Percentiles rank a stretch among this genome's conserved stretches.
Evolutionary conservation across 2,797 vertebrate species (phyloP).

Genomic region (Phoeniculus purpureus): DNA sequence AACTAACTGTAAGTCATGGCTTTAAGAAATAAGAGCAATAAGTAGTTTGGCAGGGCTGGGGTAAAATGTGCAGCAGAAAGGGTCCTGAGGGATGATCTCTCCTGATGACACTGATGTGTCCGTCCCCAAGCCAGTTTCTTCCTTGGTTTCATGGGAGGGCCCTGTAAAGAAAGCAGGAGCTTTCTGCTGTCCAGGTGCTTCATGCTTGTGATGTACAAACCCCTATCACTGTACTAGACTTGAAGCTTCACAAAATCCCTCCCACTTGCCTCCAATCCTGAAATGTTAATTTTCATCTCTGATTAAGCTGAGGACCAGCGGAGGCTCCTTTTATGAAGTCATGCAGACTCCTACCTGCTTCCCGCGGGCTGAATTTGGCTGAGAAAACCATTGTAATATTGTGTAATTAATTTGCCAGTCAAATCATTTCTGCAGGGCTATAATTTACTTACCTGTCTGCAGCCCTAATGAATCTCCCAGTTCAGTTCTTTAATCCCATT

Average conservation of each 20-base stretch:
- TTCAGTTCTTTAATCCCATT: not conserved
- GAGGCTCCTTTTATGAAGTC: slow-evolving; percentile 41
- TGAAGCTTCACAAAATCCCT: slow-evolving; percentile 3
- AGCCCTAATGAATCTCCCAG: slow-evolving; percentile 14
- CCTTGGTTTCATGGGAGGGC: not conserved
- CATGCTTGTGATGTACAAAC: not conserved
- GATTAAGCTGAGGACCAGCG: not conserved
- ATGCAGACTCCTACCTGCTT: slow-evolving; percentile 33
- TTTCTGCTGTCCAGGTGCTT: not conserved
- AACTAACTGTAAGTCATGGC: not conserved
- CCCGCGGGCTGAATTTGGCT: slow-evolving; percentile 17
- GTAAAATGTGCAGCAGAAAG: not conserved
- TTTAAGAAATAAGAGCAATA: not conserved
- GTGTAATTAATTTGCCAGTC: slow-evolving; percentile 59
- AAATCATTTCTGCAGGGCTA: slow-evolving; percentile 50
- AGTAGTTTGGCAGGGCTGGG: not conserved
- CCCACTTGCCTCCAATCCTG: not conserved
- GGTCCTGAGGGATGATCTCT: not conserved
- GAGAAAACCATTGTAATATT: slow-evolving; percentile 16
- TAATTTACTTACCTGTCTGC: slow-evolving; percentile 41
- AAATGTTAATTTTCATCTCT: slow-evolving; percentile 9
- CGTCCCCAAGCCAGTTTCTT: not conserved
- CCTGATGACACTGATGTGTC: not conserved
- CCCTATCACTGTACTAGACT: not conserved
- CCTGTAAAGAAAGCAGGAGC: not conserved